Evolutionary conservation across 2,113 vertebrate species (phyloP).

Genomic region (Megalops atlanticus): DNA sequence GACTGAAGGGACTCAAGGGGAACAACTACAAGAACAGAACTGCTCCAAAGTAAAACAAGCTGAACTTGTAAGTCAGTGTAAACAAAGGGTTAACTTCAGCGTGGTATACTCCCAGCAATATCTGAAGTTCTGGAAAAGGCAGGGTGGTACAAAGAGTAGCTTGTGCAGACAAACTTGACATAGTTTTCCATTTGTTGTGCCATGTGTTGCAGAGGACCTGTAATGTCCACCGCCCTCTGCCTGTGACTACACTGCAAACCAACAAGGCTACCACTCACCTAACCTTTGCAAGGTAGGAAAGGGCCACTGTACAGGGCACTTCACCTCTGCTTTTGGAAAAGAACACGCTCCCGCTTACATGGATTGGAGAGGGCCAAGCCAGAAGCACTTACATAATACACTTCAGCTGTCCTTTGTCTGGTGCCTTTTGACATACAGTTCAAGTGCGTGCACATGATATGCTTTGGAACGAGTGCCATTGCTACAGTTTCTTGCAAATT

Average conservation of each 20-base stretch:
- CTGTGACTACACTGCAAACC: slow-evolving; percentile 8
- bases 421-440: background rate
- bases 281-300: slow-evolving; percentile 42
- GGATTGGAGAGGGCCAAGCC: background rate
- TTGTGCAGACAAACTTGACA: slow-evolving; percentile 43
- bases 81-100: slow-evolving; percentile 35
- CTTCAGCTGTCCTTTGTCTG: background rate
- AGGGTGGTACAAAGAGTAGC: slow-evolving; percentile 46
- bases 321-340: slow-evolving; percentile 19
- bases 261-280: background rate
- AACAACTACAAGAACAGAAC: slow-evolving; percentile 36
- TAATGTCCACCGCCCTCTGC: slow-evolving; percentile 20
- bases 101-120: slow-evolving; percentile 38
- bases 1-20: slow-evolving; percentile 10
- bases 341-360: slow-evolving; percentile 8
- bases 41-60: slow-evolving; percentile 31
- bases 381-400: slow-evolving; percentile 16
- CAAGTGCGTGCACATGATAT: too few species aligned
- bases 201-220: slow-evolving; percentile 42
- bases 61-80: slow-evolving; percentile 40
- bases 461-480: background rate
- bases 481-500: background rate
- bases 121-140: slow-evolving; percentile 48
- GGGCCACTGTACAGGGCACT: slow-evolving; percentile 34
- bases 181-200: slow-evolving; percentile 29